Conservation (phyloP, 2,113 vertebrate species). For the Mola mola region DNA sequence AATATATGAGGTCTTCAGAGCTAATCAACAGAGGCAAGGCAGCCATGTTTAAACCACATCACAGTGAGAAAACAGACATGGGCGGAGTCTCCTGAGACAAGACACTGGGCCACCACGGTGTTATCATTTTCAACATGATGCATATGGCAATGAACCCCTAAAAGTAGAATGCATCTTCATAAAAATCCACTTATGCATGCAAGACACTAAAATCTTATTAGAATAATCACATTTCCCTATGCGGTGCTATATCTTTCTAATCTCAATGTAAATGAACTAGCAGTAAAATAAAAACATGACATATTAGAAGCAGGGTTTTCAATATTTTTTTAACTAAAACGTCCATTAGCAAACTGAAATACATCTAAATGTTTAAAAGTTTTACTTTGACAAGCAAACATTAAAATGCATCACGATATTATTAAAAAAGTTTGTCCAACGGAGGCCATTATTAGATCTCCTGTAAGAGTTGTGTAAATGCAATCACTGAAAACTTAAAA, state of each 20-base stretch:
- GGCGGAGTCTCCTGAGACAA: conserved; percentile 1
- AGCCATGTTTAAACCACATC: conserved; percentile 20
- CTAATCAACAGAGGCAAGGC: neutral
- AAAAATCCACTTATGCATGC: neutral
- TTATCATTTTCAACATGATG: conserved; percentile 1
- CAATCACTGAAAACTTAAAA: too few species aligned
- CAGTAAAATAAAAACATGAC: neutral
- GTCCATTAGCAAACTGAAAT: neutral
- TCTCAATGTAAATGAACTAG: conserved; percentile 30
- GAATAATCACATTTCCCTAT: neutral
- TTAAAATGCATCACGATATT: neutral
- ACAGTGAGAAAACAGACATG: neutral
- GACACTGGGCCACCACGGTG: neutral
- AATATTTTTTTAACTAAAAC: conserved; percentile 7
- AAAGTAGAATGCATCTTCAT: neutral
- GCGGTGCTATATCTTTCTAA: neutral
- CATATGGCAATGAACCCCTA: neutral
- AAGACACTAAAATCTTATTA: conserved; percentile 1
- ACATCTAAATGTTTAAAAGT: neutral
- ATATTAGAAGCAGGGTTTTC: neutral
- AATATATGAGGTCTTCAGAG: conserved; percentile 13
- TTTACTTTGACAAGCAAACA: conserved; percentile 2
- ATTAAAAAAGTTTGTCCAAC: neutral
- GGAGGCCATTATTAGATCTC: neutral
- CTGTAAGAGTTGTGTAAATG: too few species aligned